Evolutionary conservation across 1,140 invertebrate species (phyloP), one percentile per base, ranked within the genome.

Genomic region (Lasioglossum albipes): DNA sequence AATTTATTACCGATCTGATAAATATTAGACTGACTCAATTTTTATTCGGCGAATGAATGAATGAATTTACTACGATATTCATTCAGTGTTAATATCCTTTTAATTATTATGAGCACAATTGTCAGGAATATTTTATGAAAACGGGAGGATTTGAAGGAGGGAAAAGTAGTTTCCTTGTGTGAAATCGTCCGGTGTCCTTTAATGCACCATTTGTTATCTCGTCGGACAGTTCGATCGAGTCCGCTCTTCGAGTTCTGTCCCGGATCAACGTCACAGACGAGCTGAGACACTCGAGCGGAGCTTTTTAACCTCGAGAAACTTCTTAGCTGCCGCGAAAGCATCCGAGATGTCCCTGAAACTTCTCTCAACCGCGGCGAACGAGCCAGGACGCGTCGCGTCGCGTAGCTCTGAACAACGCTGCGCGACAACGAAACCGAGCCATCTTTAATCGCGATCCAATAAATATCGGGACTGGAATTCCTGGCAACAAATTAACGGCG

Each of bases 291-390:
- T 84, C 72, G 76, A 67, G 68, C 70, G 20, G 27, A 54, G 71
- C 82, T 75, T 84, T 36, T 84, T 75, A 75, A 84, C 64, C 62
- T 75, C 77, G 57, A 84, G 62, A 81, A 70, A 73, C 61, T 75
- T 84, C 75, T 84, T 71, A n/a, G 36, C 31, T 66, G 31, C 65
- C 59, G 61, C 49, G 69, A 68, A 79, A 64, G 27, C 42, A n/a
- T 67, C 57, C 42, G 65, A 12, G 52, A 69, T 45, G 52, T 79
- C 82, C 71, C 71, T 84, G 71, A 75, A 64, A 64, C 57, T 76
- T 68, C n/a, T 42, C 36, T 20, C 49, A 42, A 16, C 9, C n/a
- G 41, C 5, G 6, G 9, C 41, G 27, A 27, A 27, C 27, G 27
- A 27, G 27, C 27, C 27, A 27, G 18, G 42, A 45, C 9, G 36